phyloP scores from a whole-genome alignment of 2,888 invertebrate species.

The Timandra comae region DNA sequence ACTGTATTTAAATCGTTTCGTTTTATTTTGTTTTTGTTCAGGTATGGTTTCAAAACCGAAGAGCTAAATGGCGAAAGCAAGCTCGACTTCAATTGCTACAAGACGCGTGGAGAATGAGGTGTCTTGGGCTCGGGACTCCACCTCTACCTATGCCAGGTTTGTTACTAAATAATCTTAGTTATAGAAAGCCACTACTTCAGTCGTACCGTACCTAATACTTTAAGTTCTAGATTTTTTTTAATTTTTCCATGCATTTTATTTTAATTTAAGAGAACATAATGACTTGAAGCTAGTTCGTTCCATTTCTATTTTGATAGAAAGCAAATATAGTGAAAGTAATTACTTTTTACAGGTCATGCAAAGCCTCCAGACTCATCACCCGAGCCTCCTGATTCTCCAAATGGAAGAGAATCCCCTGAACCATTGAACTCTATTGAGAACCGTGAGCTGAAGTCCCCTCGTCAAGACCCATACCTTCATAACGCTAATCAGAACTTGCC shows the following conservation, averaged over 20 bases:
- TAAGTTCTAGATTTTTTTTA: too few relatives aligned
- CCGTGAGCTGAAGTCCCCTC: constrained; percentile 51
- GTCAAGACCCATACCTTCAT: constrained; percentile 54
- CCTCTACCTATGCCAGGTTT: constrained; percentile 76
- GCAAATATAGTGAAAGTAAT: too few relatives aligned
- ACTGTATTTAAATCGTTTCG: too few relatives aligned
- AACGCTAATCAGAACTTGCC: constrained; percentile 39
- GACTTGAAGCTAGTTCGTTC: too few relatives aligned
- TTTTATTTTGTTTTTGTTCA: constrained; percentile 45
- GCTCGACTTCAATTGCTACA: constrained; percentile 90
- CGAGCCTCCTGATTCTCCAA: constrained; percentile 58
- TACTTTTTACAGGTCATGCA: constrained; percentile 61
- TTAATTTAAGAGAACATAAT: too few relatives aligned
- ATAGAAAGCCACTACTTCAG: too few relatives aligned
- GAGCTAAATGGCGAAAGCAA: constrained; percentile 94
- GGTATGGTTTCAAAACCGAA: constrained; percentile 95
- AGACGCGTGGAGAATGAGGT: constrained; percentile 94
- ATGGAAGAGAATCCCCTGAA: constrained; percentile 60
- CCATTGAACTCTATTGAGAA: constrained; percentile 44
- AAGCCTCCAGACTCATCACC: constrained; percentile 68
- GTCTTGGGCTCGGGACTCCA: constrained; percentile 82
- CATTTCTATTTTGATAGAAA: too few relatives aligned
- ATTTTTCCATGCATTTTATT: too few relatives aligned
- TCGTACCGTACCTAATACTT: too few relatives aligned
- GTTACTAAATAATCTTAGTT: constrained; percentile 1